Percentiles rank a stretch among this genome's conserved stretches.
These are phyloP conservation scores for Solea solea DNA, from an alignment of 2,113 vertebrate species.

Conservation along the genomic window DNA sequence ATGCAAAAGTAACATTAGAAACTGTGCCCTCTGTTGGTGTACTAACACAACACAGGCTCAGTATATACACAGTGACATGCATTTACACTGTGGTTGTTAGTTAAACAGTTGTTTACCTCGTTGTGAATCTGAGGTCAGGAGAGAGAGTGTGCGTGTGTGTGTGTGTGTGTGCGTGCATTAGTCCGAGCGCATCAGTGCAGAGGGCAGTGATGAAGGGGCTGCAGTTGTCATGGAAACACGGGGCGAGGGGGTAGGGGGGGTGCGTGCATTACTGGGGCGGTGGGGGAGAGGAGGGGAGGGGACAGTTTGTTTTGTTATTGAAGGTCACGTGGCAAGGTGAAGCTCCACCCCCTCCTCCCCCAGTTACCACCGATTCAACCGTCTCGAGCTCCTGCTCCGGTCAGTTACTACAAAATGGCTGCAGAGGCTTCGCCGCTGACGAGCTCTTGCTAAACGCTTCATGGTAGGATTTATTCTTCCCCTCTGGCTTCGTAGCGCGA, in stretches of 20 bases:
- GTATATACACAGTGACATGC: too few relatives aligned
- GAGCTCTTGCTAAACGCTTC: slow-evolving; percentile 78
- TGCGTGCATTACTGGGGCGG: neutral
- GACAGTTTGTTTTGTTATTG: slow-evolving; percentile 80
- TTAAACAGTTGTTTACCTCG: neutral
- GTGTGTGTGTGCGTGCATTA: neutral
- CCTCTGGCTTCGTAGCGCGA: neutral
- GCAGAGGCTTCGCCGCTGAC: slow-evolving; percentile 84
- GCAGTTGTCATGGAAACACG: slow-evolving; percentile 79
- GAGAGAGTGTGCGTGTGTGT: neutral
- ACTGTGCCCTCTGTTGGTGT: slow-evolving; percentile 71
- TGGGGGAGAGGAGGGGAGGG: neutral
- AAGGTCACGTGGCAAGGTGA: slow-evolving; percentile 77
- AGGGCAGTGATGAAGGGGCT: slow-evolving; percentile 51
- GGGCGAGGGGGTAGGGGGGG: slow-evolving; percentile 16
- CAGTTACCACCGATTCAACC: slow-evolving; percentile 84
- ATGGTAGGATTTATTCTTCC: slow-evolving; percentile 63
- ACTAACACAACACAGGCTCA: slow-evolving; percentile 3
- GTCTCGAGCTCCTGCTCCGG: slow-evolving; percentile 82
- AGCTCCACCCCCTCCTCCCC: slow-evolving; percentile 81
- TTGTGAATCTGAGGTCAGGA: neutral
- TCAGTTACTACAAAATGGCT: slow-evolving; percentile 96
- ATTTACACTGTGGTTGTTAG: neutral
- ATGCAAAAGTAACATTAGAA: neutral
- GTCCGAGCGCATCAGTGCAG: slow-evolving; percentile 12